phyloP scores from a whole-genome alignment of 2,797 vertebrate species.

The Picus viridis region DNA sequence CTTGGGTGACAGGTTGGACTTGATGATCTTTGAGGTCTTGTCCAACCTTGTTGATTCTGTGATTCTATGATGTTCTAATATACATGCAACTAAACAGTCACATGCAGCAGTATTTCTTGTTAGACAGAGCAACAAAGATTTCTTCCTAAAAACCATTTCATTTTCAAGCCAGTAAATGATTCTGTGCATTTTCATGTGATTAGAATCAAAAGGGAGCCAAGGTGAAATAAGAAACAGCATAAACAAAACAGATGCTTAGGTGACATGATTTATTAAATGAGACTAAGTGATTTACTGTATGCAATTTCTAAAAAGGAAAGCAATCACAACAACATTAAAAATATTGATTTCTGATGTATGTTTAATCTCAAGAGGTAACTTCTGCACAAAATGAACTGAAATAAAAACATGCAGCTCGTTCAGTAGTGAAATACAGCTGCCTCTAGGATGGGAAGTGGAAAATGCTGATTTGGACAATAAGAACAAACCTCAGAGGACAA shows the following conservation, averaged over 20 bases:
- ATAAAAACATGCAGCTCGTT: background rate
- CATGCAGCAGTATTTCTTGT: background rate
- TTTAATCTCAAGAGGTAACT: background rate
- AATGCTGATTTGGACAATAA: background rate
- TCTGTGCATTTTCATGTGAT: background rate
- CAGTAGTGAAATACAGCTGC: background rate
- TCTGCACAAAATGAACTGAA: background rate
- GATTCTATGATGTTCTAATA: background rate
- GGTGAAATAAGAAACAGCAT: background rate
- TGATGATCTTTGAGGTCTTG: no score
- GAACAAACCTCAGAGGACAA: background rate
- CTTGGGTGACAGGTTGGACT: no score
- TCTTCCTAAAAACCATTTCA: background rate
- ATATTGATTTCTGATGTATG: background rate
- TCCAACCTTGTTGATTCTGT: no score
- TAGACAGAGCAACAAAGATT: background rate
- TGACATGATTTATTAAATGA: background rate
- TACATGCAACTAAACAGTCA: background rate
- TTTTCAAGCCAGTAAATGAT: background rate
- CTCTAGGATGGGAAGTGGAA: background rate
- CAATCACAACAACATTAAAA: background rate
- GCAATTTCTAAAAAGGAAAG: background rate
- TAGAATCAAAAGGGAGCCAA: background rate
- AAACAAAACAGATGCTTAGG: background rate
- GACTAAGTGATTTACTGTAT: background rate